phyloP scores from a whole-genome alignment of 2,888 invertebrate genomes.

The Acholoe squamosa region DNA sequence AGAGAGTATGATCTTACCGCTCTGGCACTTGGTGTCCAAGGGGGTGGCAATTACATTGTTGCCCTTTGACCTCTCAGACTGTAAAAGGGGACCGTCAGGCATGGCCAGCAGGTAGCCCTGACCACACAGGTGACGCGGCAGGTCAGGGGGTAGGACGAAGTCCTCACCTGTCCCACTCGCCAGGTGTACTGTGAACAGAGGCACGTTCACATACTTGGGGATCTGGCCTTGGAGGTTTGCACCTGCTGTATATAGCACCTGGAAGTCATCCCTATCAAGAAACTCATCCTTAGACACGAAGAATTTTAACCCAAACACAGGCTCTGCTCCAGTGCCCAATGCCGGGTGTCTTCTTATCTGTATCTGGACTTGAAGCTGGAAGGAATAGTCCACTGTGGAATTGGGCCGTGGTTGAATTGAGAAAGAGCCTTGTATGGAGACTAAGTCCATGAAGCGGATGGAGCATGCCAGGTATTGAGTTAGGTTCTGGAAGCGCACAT shows the following conservation, averaged over 20 bases:
- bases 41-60: not conserved
- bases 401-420: not conserved
- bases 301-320: not conserved
- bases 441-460: not conserved
- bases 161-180: not conserved
- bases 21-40: not conserved
- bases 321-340: not conserved
- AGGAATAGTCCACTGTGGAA: not conserved
- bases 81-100: not conserved
- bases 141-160: constrained; percentile 2
- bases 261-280: not conserved
- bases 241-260: not conserved
- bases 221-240: not conserved
- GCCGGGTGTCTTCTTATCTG: not conserved
- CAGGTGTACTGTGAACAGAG: not conserved
- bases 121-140: constrained; percentile 21
- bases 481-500: constrained; percentile 24
- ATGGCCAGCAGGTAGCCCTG: not conserved
- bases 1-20: constrained; percentile 17
- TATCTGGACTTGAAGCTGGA: not conserved
- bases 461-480: not conserved
- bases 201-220: not conserved
- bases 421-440: not conserved
- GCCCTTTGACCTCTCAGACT: constrained; percentile 1
- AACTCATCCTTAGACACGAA: constrained; percentile 1